Base-by-base conservation (phyloP, 2,888 invertebrate genomes). In the Dynastes maya region DNA sequence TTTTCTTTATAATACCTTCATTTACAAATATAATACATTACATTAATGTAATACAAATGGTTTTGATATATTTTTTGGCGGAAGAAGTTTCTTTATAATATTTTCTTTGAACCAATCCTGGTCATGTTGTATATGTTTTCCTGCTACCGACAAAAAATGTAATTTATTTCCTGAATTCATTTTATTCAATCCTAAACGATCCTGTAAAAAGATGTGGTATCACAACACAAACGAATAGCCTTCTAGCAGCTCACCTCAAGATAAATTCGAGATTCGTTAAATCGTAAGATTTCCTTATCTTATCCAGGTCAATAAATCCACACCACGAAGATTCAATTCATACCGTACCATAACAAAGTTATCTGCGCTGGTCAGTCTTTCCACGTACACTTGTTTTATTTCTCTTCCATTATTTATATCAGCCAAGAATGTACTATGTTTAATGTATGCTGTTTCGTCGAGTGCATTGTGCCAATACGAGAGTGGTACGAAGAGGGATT, bases 401-500 rank as follows among this genome's bases (percentile, higher is more conserved):
- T 75, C 82, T 0, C 87, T 83, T 88, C 98, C 99, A 88, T 99
- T 98, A 89, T 99, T 99, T 80, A 99, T 97, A 84, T 99, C 98
- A 0, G 98, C 93, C 5, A 99, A 89, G 86, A 99, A 99, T 32
- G 95, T 91, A 86, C 97, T 98, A 77, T 92, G 91, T 0, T 90
- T 85, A 80, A 89, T 91, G 89, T 99, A 99, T 8, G 90, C 90
- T 0, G 91, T 90, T 87, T 97, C 97, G 84, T 96, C 91, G 1
- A 97, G 88, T 0, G 99, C 98, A 89, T 99, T 98, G 88, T 99
- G 99, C 99, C 99, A 99, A 88, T 98, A 99, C 49, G 98, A 96
- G 0, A 99, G 98, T 90, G 98, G 99, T 0, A 98, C 95, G 2
- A 96, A 88, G 1, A 89, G 89, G 22, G 92, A 86, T 88, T 97